Evolutionary conservation across 2,113 vertebrate species (phyloP).

Genomic region (Xenopus laevis): DNA sequence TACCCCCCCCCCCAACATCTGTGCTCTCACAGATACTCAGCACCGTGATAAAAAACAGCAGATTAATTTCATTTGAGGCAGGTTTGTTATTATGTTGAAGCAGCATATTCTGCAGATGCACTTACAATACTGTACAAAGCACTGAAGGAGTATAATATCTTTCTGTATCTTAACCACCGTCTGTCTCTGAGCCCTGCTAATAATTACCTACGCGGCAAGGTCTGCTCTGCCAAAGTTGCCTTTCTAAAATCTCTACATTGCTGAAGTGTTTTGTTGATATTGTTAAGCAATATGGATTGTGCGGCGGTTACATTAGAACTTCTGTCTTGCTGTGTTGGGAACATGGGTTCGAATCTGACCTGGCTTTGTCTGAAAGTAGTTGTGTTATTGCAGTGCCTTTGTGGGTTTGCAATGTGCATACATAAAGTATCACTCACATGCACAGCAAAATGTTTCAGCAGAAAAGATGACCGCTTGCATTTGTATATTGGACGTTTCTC

Average conservation of each 20-base stretch:
- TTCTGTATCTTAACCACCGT: background rate
- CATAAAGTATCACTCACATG: no score
- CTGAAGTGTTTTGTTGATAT: background rate
- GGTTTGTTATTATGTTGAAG: background rate
- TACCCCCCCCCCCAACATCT: background rate
- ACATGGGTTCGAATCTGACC: no score
- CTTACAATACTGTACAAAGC: background rate
- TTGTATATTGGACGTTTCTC: no score
- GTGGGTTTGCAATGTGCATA: no score
- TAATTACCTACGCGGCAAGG: background rate
- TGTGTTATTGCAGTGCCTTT: no score
- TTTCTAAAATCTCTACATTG: no score
- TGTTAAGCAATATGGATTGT: no score
- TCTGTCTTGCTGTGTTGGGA: no score
- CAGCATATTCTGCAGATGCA: background rate
- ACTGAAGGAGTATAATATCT: background rate
- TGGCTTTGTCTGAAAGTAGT: no score
- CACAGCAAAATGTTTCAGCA: no score
- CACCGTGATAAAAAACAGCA: background rate
- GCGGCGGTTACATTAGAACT: no score
- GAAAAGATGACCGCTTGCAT: no score
- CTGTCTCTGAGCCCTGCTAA: background rate
- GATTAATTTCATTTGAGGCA: background rate
- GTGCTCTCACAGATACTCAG: background rate
- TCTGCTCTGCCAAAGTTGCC: background rate